Conservation (phyloP, 2,113 vertebrate genomes). For the Uria aalge region DNA sequence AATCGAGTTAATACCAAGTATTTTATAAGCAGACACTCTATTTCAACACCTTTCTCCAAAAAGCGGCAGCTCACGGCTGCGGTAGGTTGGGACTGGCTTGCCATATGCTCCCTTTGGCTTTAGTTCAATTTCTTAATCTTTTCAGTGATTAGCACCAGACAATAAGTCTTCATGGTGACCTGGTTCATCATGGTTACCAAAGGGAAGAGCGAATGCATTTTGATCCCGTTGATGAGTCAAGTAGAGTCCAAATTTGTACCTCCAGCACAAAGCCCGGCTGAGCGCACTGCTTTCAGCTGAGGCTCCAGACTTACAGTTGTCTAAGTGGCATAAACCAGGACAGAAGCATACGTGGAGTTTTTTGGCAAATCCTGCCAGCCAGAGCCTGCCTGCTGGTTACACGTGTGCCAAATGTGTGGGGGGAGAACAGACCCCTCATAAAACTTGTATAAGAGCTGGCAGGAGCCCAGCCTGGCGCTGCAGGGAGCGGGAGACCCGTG, state of each 20-base stretch:
- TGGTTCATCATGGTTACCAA: background rate
- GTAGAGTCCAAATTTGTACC: background rate
- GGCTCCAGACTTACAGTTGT: background rate
- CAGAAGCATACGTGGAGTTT: rapidly evolving
- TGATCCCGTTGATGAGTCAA: background rate
- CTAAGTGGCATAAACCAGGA: background rate
- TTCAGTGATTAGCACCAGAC: background rate
- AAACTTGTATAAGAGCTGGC: background rate
- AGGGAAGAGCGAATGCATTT: background rate
- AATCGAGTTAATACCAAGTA: background rate
- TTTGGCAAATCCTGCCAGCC: background rate
- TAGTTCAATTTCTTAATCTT: background rate
- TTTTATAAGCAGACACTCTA: background rate
- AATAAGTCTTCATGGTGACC: background rate
- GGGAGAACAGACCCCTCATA: background rate
- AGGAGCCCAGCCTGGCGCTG: background rate
- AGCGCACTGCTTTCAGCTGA: background rate
- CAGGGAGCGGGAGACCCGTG: background rate
- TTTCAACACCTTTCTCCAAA: background rate
- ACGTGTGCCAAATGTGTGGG: rapidly evolving
- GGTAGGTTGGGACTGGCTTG: background rate
- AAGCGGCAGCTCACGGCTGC: background rate
- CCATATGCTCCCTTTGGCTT: background rate
- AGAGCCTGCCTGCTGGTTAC: background rate
- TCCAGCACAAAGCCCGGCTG: rapidly evolving